A percentile compares a stretch with the other conserved stretches of the same genome.
phyloP scores from a whole-genome alignment of 2,888 invertebrate genomes.

The Phytoseiulus persimilis region DNA sequence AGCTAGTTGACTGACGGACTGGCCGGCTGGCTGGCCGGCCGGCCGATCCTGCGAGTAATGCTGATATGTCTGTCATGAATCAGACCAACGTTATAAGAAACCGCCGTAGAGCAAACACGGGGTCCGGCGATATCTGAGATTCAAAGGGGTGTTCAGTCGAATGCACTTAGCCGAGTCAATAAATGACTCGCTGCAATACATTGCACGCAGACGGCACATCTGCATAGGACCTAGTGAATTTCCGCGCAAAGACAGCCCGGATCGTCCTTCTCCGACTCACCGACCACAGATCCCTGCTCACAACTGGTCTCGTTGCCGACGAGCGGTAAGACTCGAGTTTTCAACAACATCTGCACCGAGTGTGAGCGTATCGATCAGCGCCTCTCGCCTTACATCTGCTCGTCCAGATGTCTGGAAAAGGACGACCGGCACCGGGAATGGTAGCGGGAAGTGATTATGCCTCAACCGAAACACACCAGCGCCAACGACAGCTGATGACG shows the following conservation, averaged over 20 bases:
- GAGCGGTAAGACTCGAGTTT: neutral
- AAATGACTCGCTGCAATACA: neutral
- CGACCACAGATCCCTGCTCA: neutral
- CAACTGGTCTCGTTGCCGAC: neutral
- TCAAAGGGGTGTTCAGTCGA: slow-evolving; percentile 5
- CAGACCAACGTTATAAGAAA: neutral
- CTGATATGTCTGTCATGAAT: slow-evolving; percentile 5
- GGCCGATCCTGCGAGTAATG: neutral
- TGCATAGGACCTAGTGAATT: neutral
- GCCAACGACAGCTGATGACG: neutral
- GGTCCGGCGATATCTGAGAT: neutral
- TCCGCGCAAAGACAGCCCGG: neutral
- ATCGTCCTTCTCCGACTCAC: neutral
- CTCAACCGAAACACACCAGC: neutral
- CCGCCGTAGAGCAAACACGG: neutral
- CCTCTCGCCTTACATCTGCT: no score
- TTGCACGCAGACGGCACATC: neutral
- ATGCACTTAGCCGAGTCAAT: slow-evolving; percentile 5
- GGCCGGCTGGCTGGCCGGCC: neutral
- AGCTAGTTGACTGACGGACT: no score
- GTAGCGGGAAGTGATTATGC: no score
- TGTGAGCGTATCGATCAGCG: no score
- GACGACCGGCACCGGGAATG: no score
- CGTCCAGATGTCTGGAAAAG: no score
- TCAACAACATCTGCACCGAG: neutral